Percentiles rank a stretch among this genome's conserved stretches.
Conservation (phyloP, 2,113 vertebrate species). For the Forbesichthys agassizii region DNA sequence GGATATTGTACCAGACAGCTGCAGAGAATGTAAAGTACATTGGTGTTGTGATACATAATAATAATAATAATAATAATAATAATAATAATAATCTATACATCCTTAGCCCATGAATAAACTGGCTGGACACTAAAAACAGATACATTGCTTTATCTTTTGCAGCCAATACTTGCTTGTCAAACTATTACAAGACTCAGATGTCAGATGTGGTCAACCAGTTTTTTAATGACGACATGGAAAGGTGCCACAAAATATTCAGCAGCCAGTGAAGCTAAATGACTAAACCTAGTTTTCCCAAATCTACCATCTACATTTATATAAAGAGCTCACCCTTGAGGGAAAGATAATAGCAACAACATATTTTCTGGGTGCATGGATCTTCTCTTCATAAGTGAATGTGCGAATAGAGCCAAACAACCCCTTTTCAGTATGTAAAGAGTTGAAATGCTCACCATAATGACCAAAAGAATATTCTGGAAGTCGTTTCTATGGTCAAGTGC, state of each 20-base stretch:
- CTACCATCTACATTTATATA: conserved; percentile 9
- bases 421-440: neutral
- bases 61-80: no score
- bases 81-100: no score
- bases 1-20: conserved; percentile 88
- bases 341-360: neutral
- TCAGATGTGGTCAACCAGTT: no score
- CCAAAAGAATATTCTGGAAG: conserved; percentile 93
- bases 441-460: conserved; percentile 87
- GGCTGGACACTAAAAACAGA: neutral
- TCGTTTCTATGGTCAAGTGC: conserved; percentile 87
- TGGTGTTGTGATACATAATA: neutral
- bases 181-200: no score
- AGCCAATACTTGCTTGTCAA: no score
- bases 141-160: no score
- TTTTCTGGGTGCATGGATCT: no score
- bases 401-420: conserved; percentile 19
- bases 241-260: neutral
- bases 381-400: neutral
- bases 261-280: neutral
- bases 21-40: neutral
- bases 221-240: no score
- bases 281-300: conserved; percentile 3
- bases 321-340: conserved; percentile 6
- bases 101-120: no score